Evolutionary conservation across 2,888 invertebrate species (phyloP), one percentile per base, ranked within the genome.

Genomic region (Lithophane ornitopus): DNA sequence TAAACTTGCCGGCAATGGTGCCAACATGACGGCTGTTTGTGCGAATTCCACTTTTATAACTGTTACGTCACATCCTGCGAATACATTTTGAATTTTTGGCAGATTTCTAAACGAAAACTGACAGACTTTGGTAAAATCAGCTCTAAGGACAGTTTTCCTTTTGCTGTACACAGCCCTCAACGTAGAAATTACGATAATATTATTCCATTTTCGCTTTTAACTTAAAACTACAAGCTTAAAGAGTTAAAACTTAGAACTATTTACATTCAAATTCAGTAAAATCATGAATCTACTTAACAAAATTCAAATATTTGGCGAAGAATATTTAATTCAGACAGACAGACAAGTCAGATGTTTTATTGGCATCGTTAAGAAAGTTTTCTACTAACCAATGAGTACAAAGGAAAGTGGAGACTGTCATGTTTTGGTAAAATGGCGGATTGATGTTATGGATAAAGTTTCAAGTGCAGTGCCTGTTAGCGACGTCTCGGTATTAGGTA

Each of bases 361-460:
- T 62, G 19, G 14, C 14, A 0, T 67, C 19, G 19, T 61, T 39
- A 2, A 39, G 34, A 74, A 81, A 82, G 54, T 74, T 82, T 78
- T 68, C 26, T 74, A 52, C 54, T 63, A 54, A 26, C 19, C 54
- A 54, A 63, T 54, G 26, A 63, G 26, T 41, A 68, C 44, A 62
- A 58, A 70, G 67, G 19, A 22, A 59, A 65, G 16, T 19, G 34
- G 28, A 19, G 44, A 59, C 66, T 26, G 54, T 52, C 49, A 44
- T 70, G 39, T 62, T 74, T 72, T 58, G 14, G 0, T n/a, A 63
- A 81, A 70, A 81, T 81, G 73, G 58, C n/a, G 41, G 34, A 67
- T 76, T 81, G 54, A 58, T 67, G 58, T n/a, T 46, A 81, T 77
- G 66, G 72, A 14, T 41, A 49, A 81, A 81, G 77, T 81, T 81